A percentile compares a stretch with the other conserved stretches of the same genome.
Evolutionary conservation across 2,797 vertebrate species (phyloP).

Genomic region (Lemur catta): DNA sequence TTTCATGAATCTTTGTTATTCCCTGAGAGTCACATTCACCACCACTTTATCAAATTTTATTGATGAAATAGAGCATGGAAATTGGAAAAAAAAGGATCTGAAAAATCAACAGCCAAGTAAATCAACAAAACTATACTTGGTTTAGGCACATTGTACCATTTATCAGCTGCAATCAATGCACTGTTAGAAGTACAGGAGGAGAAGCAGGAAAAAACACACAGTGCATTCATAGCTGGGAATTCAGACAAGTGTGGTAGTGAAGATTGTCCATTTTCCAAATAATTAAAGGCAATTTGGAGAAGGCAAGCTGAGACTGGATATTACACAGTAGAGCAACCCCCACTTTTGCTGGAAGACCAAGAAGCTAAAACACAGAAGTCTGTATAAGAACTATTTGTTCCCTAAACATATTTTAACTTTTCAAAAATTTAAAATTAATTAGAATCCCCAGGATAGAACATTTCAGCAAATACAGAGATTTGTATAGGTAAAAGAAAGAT

Average conservation of each 20-base stretch:
- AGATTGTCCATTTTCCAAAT: background rate
- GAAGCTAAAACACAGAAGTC: background rate
- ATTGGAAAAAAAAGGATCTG: conserved; percentile 6
- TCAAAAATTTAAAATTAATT: background rate
- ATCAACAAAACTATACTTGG: background rate
- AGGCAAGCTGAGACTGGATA: background rate
- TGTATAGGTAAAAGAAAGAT: background rate
- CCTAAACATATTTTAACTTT: background rate
- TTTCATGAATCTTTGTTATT: background rate
- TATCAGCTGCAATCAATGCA: conserved; percentile 28
- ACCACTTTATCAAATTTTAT: conserved; percentile 26
- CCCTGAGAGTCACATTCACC: conserved; percentile 44
- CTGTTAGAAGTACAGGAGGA: background rate
- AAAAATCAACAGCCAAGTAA: conserved; percentile 46
- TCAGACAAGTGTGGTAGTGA: background rate
- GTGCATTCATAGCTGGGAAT: conserved; percentile 11
- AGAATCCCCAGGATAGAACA: background rate
- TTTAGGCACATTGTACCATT: conserved; percentile 27
- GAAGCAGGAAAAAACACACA: background rate
- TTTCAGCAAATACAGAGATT: background rate
- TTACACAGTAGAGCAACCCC: background rate
- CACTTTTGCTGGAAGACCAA: background rate
- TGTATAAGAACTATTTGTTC: background rate
- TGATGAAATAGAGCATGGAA: conserved; percentile 54
- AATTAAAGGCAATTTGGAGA: background rate